Evolutionary conservation across 2,797 vertebrate species (phyloP), one percentile per base, ranked within the genome.

Genomic region (Bucorvus abyssinicus): DNA sequence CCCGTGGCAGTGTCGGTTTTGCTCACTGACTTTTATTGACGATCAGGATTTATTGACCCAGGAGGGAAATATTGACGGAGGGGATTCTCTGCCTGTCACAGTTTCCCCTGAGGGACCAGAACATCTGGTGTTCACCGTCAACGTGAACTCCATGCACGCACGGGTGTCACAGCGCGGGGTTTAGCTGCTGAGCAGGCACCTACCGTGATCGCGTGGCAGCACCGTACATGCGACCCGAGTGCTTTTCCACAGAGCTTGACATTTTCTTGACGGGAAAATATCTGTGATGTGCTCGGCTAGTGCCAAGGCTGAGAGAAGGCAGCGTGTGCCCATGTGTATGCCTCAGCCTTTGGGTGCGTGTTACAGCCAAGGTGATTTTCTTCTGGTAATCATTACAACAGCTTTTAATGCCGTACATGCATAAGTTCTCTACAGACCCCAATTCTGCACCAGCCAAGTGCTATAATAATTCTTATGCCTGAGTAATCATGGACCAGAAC

Each of bases 11-110:
- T 56, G 55, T 74, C 4, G 1, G 77, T 47, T 96, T 59, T 79
- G 74, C 85, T 94, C 6, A 0, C 70, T 94, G 91, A 26, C 73
- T 97, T 96, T 93, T 96, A 94, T 84, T 80, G 93, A 73, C 77
- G 65, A 14, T 45, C 77, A 91, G 70, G 74, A 91, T 94, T 95
- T 95, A 96, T 42, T 22, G 83, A 44, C n/a, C 87, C 63, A 63
- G 50, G 91, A 42, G 94, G 83, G 74, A 64, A 79, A 23, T 34
- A 32, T 5, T 44, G 89, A 9, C 55, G 64, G 80, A 74, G 85
- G 59, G 44, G 89, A 60, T 87, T n/a, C 83, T 65, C 67, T 60
- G 13, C 59, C 70, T 2, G 10, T 24, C 63, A 20, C 55, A 17
- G 5, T 45, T 67, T 38, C 67, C 89, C 93, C 67, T 2, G 3